Evolutionary conservation across 1,140 invertebrate species (phyloP), one percentile per base, ranked within the genome.

Genomic region (Eciton burchellii): DNA sequence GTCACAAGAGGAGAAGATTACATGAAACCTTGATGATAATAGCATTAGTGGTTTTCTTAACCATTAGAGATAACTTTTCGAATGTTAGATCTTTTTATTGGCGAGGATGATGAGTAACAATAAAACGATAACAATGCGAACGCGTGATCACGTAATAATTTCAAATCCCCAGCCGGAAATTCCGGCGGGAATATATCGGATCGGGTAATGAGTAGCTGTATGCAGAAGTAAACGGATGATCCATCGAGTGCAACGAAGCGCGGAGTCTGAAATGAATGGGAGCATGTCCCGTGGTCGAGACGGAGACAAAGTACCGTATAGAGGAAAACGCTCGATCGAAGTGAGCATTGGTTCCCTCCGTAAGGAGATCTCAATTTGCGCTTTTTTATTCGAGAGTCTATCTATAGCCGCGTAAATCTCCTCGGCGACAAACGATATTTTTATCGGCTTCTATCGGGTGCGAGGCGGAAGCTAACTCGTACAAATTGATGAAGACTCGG

Each of bases 171-270:
- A 79, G 63, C 49, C 68, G 68, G 47, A 81, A 60, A 45, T 71
- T 45, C 76, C 62, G 24, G 56, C 47, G 43, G 19, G 45, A 81
- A 54, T n/a, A 11, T 21, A 52, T 43, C 12, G 29, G n/a, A n/a
- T 5, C 16, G 63, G 70, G 45, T 47, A 68, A 77, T 82, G 56
- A 47, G 26, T 63, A 72, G 63, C 77, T 86, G 35, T 57, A 76
- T 74, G 65, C 71, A 74, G 72, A 82, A 76, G 70, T 54, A 62
- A 47, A 60, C 72, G 81, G 45, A 59, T 54, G 57, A 82, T 83
- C 81, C 72, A 83, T 86, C 71, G 72, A 83, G 81, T 76, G 85
- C 52, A 86, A 72, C 85, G 85, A 66, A 59, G 66, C 79, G 56
- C 57, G 41, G 45, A 77, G 71, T 62, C 11, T 47, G 49, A 54